phyloP scores from a whole-genome alignment of 2,888 invertebrate species.

The Pardosa pseudoannulata region DNA sequence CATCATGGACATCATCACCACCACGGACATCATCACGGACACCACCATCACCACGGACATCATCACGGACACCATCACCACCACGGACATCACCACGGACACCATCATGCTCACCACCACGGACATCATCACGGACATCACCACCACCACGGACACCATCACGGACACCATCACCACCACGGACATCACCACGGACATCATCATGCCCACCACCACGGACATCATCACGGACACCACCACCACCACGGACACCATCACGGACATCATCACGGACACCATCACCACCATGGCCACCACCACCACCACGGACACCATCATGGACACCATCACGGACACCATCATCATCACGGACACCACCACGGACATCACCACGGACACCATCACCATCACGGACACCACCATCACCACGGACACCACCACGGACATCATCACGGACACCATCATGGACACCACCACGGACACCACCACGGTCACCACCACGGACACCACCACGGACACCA shows the following conservation, averaged over 20 bases:
- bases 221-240: conserved; percentile 35
- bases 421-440: conserved; percentile 48
- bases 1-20: conserved; percentile 43
- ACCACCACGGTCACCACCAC: conserved; percentile 30
- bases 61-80: conserved; percentile 35
- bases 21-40: conserved; percentile 41
- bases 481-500: conserved; percentile 17
- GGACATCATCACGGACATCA: conserved; percentile 38
- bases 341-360: conserved; percentile 39
- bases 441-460: conserved; percentile 52
- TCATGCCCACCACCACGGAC: conserved; percentile 45
- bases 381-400: conserved; percentile 46
- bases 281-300: conserved; percentile 23
- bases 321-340: conserved; percentile 20
- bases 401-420: conserved; percentile 44
- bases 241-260: conserved; percentile 23
- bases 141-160: conserved; percentile 51
- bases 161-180: conserved; percentile 43
- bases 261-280: conserved; percentile 28
- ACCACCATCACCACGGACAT: conserved; percentile 47
- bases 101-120: conserved; percentile 46
- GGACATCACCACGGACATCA: conserved; percentile 35
- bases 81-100: conserved; percentile 41
- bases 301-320: conserved; percentile 18
- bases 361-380: conserved; percentile 57